phyloP scores from a whole-genome alignment of 2,888 invertebrate species.

The Stratiomys singularior region DNA sequence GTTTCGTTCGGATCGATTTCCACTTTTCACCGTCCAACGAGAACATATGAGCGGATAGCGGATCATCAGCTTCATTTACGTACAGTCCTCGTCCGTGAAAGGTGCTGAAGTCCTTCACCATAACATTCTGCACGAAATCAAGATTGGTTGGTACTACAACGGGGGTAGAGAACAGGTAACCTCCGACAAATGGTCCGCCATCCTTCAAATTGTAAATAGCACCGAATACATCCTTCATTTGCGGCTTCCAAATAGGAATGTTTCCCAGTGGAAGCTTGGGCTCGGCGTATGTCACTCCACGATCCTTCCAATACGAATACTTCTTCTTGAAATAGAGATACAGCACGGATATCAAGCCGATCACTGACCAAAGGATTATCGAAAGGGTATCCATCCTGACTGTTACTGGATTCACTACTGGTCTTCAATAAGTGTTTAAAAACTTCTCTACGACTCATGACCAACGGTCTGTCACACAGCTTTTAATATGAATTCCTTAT shows the following conservation, averaged over 20 bases:
- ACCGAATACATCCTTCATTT: slow-evolving; percentile 43
- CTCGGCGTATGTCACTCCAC: slow-evolving; percentile 52
- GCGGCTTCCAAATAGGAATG: slow-evolving; percentile 40
- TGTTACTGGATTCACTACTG: background rate
- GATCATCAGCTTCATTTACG: slow-evolving; percentile 56
- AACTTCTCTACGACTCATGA: too few relatives aligned
- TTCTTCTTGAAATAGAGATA: slow-evolving; percentile 44
- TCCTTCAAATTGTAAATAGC: slow-evolving; percentile 55
- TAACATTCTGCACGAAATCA: slow-evolving; percentile 56
- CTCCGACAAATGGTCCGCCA: slow-evolving; percentile 48
- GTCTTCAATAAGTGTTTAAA: too few relatives aligned
- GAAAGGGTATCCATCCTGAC: background rate
- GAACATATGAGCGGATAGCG: slow-evolving; percentile 57
- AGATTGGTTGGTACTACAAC: slow-evolving; percentile 50
- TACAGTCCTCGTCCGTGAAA: slow-evolving; percentile 57
- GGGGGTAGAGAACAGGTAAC: slow-evolving; percentile 50
- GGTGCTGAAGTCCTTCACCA: slow-evolving; percentile 58
- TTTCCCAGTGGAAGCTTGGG: slow-evolving; percentile 57
- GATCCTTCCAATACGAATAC: slow-evolving; percentile 55
- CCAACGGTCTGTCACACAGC: too few relatives aligned
- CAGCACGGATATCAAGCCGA: background rate
- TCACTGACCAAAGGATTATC: background rate
- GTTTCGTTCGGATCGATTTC: slow-evolving; percentile 62
- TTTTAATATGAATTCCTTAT: too few relatives aligned
- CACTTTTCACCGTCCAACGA: slow-evolving; percentile 60